Percentiles rank a stretch among this genome's conserved stretches.
Conservation (phyloP, 2,888 invertebrate species). For the Nemurella pictetii region DNA sequence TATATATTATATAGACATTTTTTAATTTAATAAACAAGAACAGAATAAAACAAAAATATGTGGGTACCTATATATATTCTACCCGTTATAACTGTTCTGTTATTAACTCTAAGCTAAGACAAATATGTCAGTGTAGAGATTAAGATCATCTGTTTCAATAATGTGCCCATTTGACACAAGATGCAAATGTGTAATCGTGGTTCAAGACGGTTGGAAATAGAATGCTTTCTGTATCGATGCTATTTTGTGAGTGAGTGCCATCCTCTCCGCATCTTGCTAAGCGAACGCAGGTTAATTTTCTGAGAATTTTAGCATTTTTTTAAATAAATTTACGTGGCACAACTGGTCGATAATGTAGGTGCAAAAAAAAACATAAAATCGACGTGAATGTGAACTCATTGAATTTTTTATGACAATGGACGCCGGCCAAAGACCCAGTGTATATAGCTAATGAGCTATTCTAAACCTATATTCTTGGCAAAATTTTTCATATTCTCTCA, state of each 20-base stretch:
- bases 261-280: too few relatives aligned
- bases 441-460: slow-evolving; percentile 29
- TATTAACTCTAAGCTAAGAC: neutral
- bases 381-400: neutral
- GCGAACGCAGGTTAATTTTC: too few relatives aligned
- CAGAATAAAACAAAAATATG: too few relatives aligned
- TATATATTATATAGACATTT: too few relatives aligned
- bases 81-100: too few relatives aligned
- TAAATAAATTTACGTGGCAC: too few relatives aligned
- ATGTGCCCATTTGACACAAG: neutral
- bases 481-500: slow-evolving; percentile 19
- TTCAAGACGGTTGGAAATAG: neutral
- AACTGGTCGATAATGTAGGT: neutral
- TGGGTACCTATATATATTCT: too few relatives aligned
- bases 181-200: neutral
- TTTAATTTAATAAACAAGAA: too few relatives aligned
- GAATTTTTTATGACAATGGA: slow-evolving; percentile 8
- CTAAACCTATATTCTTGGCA: slow-evolving; percentile 30
- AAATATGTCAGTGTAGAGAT: neutral
- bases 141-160: neutral
- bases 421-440: neutral
- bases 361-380: neutral
- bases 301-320: too few relatives aligned
- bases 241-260: too few relatives aligned
- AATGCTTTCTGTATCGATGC: too few relatives aligned